These are phyloP conservation scores for Pontoporia blainvillei DNA, from an alignment of 2,113 vertebrate species.

Conservation along the genomic window DNA sequence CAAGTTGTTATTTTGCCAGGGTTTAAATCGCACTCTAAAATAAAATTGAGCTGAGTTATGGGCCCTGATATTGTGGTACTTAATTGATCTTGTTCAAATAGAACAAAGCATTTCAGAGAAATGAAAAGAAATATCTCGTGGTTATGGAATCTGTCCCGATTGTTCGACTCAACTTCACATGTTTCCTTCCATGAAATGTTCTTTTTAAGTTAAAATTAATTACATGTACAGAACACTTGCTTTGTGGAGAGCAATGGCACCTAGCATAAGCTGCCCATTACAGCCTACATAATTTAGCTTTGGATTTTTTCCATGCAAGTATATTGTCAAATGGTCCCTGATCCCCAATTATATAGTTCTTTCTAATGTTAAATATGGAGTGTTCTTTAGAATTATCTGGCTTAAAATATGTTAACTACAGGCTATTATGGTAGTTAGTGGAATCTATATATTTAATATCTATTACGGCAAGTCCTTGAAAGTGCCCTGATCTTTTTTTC, in stretches of 20 bases:
- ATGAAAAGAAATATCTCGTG: background rate
- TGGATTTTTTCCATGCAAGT: background rate
- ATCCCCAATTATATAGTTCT: background rate
- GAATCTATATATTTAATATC: background rate
- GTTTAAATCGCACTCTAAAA: background rate
- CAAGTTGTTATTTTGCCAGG: background rate
- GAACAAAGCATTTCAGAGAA: background rate
- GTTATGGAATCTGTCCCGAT: background rate
- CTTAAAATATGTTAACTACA: background rate
- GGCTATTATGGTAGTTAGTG: background rate
- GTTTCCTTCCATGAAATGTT: background rate
- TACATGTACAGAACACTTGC: background rate
- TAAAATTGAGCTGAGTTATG: background rate
- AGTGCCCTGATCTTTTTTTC: background rate
- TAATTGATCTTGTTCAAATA: slow-evolving; percentile 21
- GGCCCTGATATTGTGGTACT: background rate
- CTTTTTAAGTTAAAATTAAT: slow-evolving; percentile 28
- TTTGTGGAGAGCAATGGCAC: background rate
- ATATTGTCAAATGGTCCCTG: background rate
- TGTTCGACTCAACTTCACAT: background rate
- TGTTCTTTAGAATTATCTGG: background rate
- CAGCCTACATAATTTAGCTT: background rate
- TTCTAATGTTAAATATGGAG: background rate
- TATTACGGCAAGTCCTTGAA: background rate
- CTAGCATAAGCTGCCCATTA: background rate